Base-by-base conservation (phyloP, 2,888 invertebrate species). In the Athripsodes cinereus region DNA sequence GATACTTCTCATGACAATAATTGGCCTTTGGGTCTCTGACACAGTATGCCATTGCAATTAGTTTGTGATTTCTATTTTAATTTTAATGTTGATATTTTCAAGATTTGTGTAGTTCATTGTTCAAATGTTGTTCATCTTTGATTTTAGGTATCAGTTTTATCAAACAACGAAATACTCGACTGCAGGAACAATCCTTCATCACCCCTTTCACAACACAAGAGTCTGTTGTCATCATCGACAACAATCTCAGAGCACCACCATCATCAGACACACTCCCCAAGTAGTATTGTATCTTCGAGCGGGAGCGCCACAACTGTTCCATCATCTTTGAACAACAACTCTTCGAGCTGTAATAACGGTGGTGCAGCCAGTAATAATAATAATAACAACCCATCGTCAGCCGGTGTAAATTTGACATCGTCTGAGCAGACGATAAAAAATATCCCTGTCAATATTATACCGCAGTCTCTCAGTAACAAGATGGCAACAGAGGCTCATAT, bases 361-460 rank as follows among this genome's bases (percentile, higher is more conserved):
- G 46, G 46, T 5, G 46, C 46, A n/a, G n/a, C n/a, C n/a, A 22
- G 40, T 13, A 8, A 5, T 2, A 40, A 40, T 40, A 40, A 40
- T 13, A 40, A 40, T 16, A 40, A 16, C 16, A 40, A 13, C 16
- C 40, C 3, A 2, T 5, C 13, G 13, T 13, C n/a, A 2, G 1
- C 13, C 2, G 31, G 31, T 13, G 16, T 44, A 1, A n/a, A n/a
- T n/a, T n/a, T n/a, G n/a, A n/a, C n/a, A n/a, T n/a, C n/a, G n/a
- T n/a, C n/a, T n/a, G 60, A 60, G 48, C 59, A 56, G 40, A 52
- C 51, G 2, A 63, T 63, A 21, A 61, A 61, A 55, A 63, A 63
- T 54, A 59, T 63, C n/a, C 63, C 63, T 6, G 61, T 59, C 18
- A 61, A 61, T 51, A 63, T 63, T 52, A 63, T 63, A 22, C 63